A percentile compares a stretch with the other conserved stretches of the same genome.
Conservation (phyloP, 2,113 vertebrate genomes). For the Sinocyclocheilus anophthalmus region DNA sequence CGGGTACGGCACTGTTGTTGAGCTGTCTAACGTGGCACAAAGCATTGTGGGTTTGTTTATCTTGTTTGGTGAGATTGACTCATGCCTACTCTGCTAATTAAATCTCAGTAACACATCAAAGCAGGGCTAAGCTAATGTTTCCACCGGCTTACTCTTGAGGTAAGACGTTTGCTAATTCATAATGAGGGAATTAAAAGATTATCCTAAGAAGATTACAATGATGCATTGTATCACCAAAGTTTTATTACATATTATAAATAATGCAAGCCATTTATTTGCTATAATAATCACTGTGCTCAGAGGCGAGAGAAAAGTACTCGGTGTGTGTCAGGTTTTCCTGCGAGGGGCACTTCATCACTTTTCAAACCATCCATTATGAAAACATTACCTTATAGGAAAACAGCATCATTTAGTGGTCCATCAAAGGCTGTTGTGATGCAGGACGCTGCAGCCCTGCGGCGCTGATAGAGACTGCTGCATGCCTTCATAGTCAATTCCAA, state of each 20-base stretch:
- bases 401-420: conserved; percentile 17
- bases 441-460: conserved; percentile 10
- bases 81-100: conserved; percentile 66
- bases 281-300: conserved; percentile 3
- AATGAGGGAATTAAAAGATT: conserved; percentile 55
- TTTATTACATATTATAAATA: conserved; percentile 48
- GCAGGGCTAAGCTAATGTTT: conserved; percentile 39
- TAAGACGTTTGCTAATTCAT: conserved; percentile 36
- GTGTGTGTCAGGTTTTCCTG: not conserved
- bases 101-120: conserved; percentile 54
- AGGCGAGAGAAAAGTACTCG: not conserved
- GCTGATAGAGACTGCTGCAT: not conserved
- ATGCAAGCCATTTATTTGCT: conserved; percentile 32
- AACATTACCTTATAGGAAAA: conserved; percentile 9
- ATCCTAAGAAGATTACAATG: conserved; percentile 52
- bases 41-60: conserved; percentile 58
- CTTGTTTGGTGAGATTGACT: conserved; percentile 60
- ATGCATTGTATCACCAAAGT: conserved; percentile 37
- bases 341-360: not conserved
- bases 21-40: not conserved
- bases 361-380: conserved; percentile 16
- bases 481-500: conserved; percentile 10
- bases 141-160: conserved; percentile 32
- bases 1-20: not conserved
- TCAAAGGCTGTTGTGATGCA: conserved; percentile 5